A percentile compares a stretch with the other conserved stretches of the same genome.
Conservation (phyloP, 2,888 invertebrate species). For the Loripinus fragilis region DNA sequence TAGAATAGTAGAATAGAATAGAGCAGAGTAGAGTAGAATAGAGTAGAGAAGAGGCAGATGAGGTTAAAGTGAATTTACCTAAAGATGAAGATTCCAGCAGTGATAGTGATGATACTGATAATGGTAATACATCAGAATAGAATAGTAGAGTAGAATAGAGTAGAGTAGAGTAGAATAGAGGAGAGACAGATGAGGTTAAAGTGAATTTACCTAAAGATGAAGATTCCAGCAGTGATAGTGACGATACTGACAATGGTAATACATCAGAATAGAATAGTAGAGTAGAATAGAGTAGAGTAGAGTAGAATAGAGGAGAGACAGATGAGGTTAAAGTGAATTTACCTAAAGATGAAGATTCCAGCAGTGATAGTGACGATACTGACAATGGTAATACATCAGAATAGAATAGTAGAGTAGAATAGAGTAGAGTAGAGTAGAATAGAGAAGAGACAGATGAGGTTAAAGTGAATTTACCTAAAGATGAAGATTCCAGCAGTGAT, state of each 20-base stretch:
- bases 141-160: too few relatives aligned
- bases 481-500: constrained; percentile 59
- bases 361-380: constrained; percentile 58
- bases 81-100: constrained; percentile 59
- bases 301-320: constrained; percentile 34
- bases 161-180: too few relatives aligned
- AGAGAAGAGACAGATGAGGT: constrained; percentile 30
- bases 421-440: too few relatives aligned
- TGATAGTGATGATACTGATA: constrained; percentile 54
- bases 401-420: too few relatives aligned
- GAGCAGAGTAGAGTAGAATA: too few relatives aligned
- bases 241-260: constrained; percentile 55
- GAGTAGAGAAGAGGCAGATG: constrained; percentile 32
- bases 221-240: constrained; percentile 61
- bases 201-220: constrained; percentile 30
- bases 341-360: constrained; percentile 53
- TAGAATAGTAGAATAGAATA: too few relatives aligned
- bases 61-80: constrained; percentile 10
- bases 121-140: constrained; percentile 42
- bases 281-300: too few relatives aligned
- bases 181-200: constrained; percentile 22
- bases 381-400: constrained; percentile 45
- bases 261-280: too few relatives aligned
- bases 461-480: constrained; percentile 19
- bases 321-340: constrained; percentile 10